Conservation (phyloP, 2,888 invertebrate species). For the Protophormia terraenovae region DNA sequence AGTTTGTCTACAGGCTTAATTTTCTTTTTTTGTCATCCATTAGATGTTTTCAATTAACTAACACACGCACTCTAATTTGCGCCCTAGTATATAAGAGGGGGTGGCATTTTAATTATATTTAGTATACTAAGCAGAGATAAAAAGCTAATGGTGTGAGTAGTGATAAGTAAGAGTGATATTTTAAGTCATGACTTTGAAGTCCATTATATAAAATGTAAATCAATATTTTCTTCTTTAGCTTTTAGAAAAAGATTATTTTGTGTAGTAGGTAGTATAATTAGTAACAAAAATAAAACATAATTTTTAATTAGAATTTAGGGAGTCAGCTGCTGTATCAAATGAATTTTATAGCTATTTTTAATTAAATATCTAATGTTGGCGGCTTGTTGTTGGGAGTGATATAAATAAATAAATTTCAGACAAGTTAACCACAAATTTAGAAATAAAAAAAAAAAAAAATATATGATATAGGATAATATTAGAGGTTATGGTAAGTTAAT, state of each 20-base stretch:
- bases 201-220: conserved; percentile 9
- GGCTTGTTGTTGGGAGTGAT: not conserved
- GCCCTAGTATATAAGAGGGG: not conserved
- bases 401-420: too few species aligned
- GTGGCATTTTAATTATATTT: conserved; percentile 39
- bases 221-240: conserved; percentile 9
- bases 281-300: conserved; percentile 16
- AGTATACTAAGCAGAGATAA: not conserved
- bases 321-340: conserved; percentile 5
- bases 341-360: conserved; percentile 26
- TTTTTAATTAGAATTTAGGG: conserved; percentile 40
- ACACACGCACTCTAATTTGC: not conserved
- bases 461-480: too few species aligned
- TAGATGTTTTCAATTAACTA: conserved; percentile 23
- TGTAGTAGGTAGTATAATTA: not conserved
- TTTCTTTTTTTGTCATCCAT: not conserved
- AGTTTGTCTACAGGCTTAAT: conserved; percentile 41
- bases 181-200: conserved; percentile 36
- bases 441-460: too few species aligned
- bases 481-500: too few species aligned
- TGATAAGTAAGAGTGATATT: not conserved
- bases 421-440: too few species aligned
- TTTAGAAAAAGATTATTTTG: not conserved
- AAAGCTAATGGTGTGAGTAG: not conserved
- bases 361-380: conserved; percentile 4